Base-by-base conservation (phyloP, 2,888 invertebrate genomes). In the Campoletis raptor region DNA sequence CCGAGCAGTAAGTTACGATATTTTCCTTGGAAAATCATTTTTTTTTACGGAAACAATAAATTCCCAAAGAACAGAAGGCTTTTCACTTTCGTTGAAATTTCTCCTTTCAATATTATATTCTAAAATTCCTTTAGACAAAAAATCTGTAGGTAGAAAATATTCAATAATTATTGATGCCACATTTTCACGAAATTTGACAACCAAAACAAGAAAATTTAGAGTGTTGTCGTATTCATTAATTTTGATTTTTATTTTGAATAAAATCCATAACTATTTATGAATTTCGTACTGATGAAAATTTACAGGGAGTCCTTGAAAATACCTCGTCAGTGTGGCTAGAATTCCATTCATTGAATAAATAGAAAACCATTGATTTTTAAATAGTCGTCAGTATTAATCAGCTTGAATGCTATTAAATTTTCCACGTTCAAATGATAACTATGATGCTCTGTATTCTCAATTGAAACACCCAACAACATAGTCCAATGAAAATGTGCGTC, bases 1-100 rank as follows among this genome's bases (percentile, higher is more conserved):
- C 98, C 99, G 18, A 98, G 98, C 90, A 98, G 98, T 98, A 94
- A 96, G 97, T 80, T 64, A 2, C 30, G 1, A 5, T 36, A 57
- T 3, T 45, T 61, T 45, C 4, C 18, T 40, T 8, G 12, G 8
- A 61, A 40, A 37, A 15, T 24, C n/a, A 48, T 36, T 4, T 37
- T 9, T 8, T 21, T 8, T 5, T 2, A 48, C 7, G 2, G 24
- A n/a, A 18, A 37, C 2, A n/a, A 36, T 37, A 0, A 67, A 21
- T 40, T 40, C 18, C 3, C 67, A 10, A 21, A 0, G 67, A 18
- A 9, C 12, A 9, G 5, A 12, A 18, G 8, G 8, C 3, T 37
- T 67, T 40, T 24, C 5, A 57, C 24, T 57, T 57, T 54, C 0
- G 10, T 54, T 54, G 9, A 1, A 9, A 3, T 21, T 21, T 54